Evolutionary conservation across 1,140 invertebrate species (phyloP), one percentile per base, ranked within the genome.

Genomic region (Tetramorium simillimum): DNA sequence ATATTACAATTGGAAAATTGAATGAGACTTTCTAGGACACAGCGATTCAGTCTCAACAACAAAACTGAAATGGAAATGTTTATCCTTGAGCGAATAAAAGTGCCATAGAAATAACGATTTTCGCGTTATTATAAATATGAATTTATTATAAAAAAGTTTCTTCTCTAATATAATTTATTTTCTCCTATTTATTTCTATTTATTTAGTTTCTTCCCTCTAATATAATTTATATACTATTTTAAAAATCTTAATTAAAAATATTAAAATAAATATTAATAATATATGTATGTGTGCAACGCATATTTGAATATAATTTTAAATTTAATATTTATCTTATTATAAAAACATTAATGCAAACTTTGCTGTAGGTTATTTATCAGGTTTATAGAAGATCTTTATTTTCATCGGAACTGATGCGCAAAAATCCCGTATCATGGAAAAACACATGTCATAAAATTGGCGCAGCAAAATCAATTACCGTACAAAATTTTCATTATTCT

Each of bases 61-160:
- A 65, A 65, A 78, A 24, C 37, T 51, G 3, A 67, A 80, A 80
- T 51, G 77, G 46, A 80, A 80, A 80, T 80, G 33, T 80, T 67
- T 80, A 65, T 80, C 16, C 77, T 53, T 51, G 62, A 51, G 28
- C n/a, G n/a, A 65, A 80, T 65, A 67, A 53, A 67, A 80, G 28
- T 24, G 58, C 0, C 12, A 21, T 24, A 80, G 33, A 67, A 80
- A 65, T 65, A 21, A n/a, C 5, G 12, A 62, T 33, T 60, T 76
- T 58, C 21, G 3, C 9, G n/a, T 43, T 40, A 40, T 40, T 76
- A 43, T 3, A 43, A n/a, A 77, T 28, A 62, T 46, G 1, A 77
- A 12, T 77, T 43, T 28, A 43, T 24, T 4, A 33, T 33, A 4
- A 33, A 58, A 43, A 60, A 16, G n/a, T 51, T 18, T 40, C 37